phyloP scores from a whole-genome alignment of 2,797 vertebrate genomes.

The Ambastaia sidthimunki region DNA sequence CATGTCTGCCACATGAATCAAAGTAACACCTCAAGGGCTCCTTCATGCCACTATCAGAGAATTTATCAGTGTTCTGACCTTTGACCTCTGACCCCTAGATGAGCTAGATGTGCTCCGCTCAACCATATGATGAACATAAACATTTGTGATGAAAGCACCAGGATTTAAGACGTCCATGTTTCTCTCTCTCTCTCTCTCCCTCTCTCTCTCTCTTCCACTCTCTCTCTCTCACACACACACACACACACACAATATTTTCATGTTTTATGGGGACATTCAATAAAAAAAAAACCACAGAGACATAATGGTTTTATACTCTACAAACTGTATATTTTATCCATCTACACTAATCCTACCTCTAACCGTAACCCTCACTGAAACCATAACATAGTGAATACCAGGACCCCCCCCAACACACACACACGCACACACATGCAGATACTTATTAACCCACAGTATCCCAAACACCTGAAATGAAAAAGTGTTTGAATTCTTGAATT shows the following conservation, averaged over 20 bases:
- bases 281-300: too few species aligned
- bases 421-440: too few species aligned
- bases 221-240: too few species aligned
- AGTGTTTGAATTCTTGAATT: too few species aligned
- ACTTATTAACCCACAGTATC: too few species aligned
- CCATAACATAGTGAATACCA: too few species aligned
- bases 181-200: not conserved
- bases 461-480: not conserved
- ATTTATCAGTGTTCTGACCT: not conserved
- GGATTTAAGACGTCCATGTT: slow-evolving; percentile 3
- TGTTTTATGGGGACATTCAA: too few species aligned
- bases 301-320: too few species aligned
- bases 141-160: not conserved
- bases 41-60: not conserved
- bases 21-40: not conserved
- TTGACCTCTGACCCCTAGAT: slow-evolving; percentile 13
- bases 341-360: too few species aligned
- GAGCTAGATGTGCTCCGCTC: not conserved
- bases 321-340: too few species aligned
- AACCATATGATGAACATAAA: not conserved
- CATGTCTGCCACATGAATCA: slow-evolving; percentile 13
- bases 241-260: not conserved
- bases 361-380: too few species aligned
- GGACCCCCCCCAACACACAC: too few species aligned
- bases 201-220: not conserved